These are phyloP conservation scores for Pachydiplax longipennis DNA, from an alignment of 2,888 invertebrate genomes.

Conservation along the genomic window DNA sequence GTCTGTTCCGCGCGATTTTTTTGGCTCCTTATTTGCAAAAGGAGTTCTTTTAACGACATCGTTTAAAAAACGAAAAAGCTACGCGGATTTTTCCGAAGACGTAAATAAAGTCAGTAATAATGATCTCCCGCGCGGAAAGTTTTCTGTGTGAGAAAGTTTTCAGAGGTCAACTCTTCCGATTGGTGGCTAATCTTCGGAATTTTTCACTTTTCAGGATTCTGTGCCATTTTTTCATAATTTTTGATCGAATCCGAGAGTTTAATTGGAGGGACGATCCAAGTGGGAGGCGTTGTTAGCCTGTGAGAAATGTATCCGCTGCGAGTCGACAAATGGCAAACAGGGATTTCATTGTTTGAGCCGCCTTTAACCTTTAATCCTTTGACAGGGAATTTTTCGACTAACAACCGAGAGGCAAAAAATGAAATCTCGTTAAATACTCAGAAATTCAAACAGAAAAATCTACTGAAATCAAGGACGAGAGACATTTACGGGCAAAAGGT, in stretches of 20 bases:
- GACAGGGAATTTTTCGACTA: neutral
- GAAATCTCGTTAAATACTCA: too few relatives aligned
- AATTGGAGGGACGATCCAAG: neutral
- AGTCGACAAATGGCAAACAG: neutral
- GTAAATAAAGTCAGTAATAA: neutral
- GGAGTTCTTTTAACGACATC: neutral
- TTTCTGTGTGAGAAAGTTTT: neutral
- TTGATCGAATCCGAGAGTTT: neutral
- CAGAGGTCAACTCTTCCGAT: neutral
- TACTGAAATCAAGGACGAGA: too few relatives aligned
- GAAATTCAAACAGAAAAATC: too few relatives aligned
- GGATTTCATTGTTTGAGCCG: neutral
- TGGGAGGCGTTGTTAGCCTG: neutral
- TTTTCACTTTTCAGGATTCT: neutral
- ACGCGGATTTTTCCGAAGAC: neutral
- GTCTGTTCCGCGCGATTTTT: neutral
- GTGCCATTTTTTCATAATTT: neutral
- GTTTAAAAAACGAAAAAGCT: neutral
- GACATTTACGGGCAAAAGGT: too few relatives aligned
- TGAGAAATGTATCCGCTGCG: neutral
- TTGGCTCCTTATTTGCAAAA: neutral
- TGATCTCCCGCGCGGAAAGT: neutral
- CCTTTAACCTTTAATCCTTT: neutral
- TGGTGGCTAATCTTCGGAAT: neutral
- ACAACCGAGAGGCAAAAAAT: too few relatives aligned